Conservation (phyloP, 2,797 vertebrate species). For the Syngnathus acus region DNA sequence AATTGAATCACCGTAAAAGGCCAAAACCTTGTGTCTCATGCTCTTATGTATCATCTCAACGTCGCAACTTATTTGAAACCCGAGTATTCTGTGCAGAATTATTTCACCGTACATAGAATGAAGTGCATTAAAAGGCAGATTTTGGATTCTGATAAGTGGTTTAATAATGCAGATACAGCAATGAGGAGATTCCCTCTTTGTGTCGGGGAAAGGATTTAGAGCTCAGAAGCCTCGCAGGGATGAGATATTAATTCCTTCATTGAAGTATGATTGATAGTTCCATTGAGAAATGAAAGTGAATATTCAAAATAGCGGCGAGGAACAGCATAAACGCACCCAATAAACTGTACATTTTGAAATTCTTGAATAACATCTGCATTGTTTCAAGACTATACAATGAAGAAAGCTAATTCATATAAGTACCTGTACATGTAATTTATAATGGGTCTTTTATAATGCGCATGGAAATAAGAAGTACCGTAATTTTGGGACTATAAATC, state of each 20-base stretch:
- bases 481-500: too few relatives aligned
- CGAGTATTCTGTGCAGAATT: too few relatives aligned
- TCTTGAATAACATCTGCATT: too few relatives aligned
- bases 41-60: too few relatives aligned
- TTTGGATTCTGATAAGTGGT: slow-evolving; percentile 20
- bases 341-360: too few relatives aligned
- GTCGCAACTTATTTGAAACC: too few relatives aligned
- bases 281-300: slow-evolving; percentile 26
- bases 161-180: slow-evolving; percentile 31
- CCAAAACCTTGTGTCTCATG: not conserved
- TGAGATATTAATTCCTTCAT: slow-evolving; percentile 27
- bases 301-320: slow-evolving; percentile 7
- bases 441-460: too few relatives aligned
- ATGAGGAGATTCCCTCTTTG: slow-evolving; percentile 16
- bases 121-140: slow-evolving; percentile 7
- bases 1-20: not conserved
- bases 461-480: too few relatives aligned
- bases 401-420: too few relatives aligned
- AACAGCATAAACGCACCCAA: not conserved
- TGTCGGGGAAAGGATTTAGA: slow-evolving; percentile 3
- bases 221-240: slow-evolving; percentile 1
- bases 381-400: too few relatives aligned
- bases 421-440: too few relatives aligned
- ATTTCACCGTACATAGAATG: not conserved
- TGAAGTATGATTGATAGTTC: slow-evolving; percentile 18